phyloP scores from a whole-genome alignment of 2,797 vertebrate species.

The Epinephelus coioides region DNA sequence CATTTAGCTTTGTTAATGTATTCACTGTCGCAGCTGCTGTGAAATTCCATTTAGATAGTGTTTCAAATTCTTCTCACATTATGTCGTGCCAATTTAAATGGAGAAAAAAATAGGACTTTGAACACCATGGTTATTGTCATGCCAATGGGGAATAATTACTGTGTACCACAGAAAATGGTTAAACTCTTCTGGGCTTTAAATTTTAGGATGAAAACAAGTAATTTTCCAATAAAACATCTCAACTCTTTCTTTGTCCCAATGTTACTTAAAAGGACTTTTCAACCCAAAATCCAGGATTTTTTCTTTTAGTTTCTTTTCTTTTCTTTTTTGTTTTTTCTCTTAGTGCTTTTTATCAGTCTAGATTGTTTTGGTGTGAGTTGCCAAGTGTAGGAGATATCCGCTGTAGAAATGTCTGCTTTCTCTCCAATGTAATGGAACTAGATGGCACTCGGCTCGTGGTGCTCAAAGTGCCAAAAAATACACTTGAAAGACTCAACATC shows the following conservation, averaged over 20 bases:
- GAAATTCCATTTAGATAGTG: conserved; percentile 67
- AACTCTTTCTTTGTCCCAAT: conserved; percentile 6
- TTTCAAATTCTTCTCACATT: conserved; percentile 64
- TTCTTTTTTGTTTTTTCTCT: no score
- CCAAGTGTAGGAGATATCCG: no score
- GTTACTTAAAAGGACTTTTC: neutral
- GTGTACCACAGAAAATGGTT: conserved; percentile 30
- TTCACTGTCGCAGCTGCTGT: conserved; percentile 57
- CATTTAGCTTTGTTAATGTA: conserved; percentile 66
- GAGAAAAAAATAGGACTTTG: conserved; percentile 62
- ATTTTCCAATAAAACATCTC: conserved; percentile 39
- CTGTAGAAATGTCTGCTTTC: no score
- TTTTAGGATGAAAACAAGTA: conserved; percentile 32
- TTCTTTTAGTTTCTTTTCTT: no score
- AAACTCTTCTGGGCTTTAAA: conserved; percentile 48
- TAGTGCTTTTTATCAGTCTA: no score
- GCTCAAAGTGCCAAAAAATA: no score
- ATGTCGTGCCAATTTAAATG: conserved; percentile 61
- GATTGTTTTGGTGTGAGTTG: no score
- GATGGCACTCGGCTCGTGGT: no score
- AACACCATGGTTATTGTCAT: conserved; percentile 57
- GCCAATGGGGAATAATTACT: conserved; percentile 57
- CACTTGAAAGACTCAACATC: no score
- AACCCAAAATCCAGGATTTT: no score
- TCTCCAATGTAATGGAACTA: no score